Base-by-base conservation (phyloP, 2,113 vertebrate species). In the Tursiops truncatus region DNA sequence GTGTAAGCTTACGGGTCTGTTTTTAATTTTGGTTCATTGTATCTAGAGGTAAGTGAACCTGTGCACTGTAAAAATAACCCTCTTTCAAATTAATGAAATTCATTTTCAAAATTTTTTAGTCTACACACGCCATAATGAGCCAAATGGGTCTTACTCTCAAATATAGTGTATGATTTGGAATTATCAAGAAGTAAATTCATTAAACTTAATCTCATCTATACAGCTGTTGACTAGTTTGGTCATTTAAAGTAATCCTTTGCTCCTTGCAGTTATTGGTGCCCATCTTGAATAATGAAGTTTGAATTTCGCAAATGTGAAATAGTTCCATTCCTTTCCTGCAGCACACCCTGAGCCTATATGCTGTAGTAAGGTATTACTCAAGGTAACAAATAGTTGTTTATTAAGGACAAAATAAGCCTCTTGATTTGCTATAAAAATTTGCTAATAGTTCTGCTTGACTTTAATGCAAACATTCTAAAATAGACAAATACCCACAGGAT, bases 241-340 rank as follows among this genome's bases (percentile, higher is more conserved):
- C 63, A 74, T 65, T 68, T 80, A 84, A 94, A 89, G 62, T 82
- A 67, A 84, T 36, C 31, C 71, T 93, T 88, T 84, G 83, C 91
- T 92, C 83, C 84, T 77, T 95, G 41, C n/a, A 83, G 90, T 92
- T 94, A 76, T 7, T 68, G 68, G 58, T 63, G n/a, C 28, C 62
- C 71, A 6, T 65, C 50, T 25, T 86, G 94, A 96, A 44, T 33
- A 28, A n/a, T n/a, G 77, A 81, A 67, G 31, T 60, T 68, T 77
- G 71, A 89, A 44, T n/a, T 80, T 93, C 58, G 50, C 79, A 83
- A 67, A 20, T 21, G n/a, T 86, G 62, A 25, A 62, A 1, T 79
- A 67, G 18, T 36, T 50, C 10, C 33, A 2, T 58, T 15, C 67
- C 73, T 68, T 67, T 56, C 31, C 80, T 84, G 68, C 67, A 81